Base-by-base conservation (phyloP, 2,888 invertebrate species). In the Agrotis segetum region DNA sequence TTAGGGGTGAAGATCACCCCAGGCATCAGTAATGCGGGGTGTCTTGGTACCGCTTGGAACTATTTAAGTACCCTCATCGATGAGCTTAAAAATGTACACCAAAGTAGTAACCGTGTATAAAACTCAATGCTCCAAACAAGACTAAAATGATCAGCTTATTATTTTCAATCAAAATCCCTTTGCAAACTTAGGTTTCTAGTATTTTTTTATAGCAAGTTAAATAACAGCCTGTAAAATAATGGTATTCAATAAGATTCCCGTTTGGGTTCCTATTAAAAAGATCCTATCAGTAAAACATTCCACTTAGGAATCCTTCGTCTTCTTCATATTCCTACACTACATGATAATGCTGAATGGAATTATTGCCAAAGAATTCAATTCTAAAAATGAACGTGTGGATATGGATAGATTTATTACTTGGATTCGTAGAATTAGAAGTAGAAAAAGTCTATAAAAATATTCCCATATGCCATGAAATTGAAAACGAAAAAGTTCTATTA, bases 1-100 rank as follows among this genome's bases (percentile, higher is more conserved):
- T 80, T 81, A 49, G 69, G 79, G 80, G 76, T 59, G 64, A 67
- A 55, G 58, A 68, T 67, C 67, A 75, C 81, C 77, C 80, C 76
- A 56, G 53, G 47, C 44, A 58, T 40, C 63, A 19, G 47, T 49
- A 69, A 64, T 29, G 29, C 55, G 81, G 67, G 84, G 84, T 74
- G 76, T 75, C 81, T 80, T 83, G 81, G 76, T 81, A 80, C 80
- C 70, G 70, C 69, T 70, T 80, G 84, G 80, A 83, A 83, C 80
- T 70, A 83, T 40, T 50, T 67, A 68, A 79, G 74, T 46, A 46
- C 50, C 40, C 58, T 65, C 11, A 74, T 55, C 61, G 49, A 64
- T 66, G 66, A 61, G 19, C 44, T 61, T 49, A 49, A 52, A 60
- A 63, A 52, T 49, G 3, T 71, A 50, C 14, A 29, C 13, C 49